Evolutionary conservation across 92 coral and sea anemone genomes (phyloP).

Genomic region (Umimayanthus chanpuru): DNA sequence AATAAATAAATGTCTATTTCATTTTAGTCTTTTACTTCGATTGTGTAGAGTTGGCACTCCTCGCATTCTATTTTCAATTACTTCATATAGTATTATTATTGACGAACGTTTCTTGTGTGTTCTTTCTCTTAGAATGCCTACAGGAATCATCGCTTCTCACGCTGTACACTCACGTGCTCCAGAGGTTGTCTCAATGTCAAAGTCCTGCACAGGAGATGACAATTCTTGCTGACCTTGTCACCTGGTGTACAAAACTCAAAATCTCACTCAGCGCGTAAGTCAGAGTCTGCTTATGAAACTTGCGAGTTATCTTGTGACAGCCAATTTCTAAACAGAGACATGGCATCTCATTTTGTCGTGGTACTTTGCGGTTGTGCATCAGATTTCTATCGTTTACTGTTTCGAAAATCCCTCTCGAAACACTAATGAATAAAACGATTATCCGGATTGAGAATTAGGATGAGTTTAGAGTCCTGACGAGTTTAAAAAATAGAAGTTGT

Average conservation of each 20-base stretch:
- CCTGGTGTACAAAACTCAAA: conserved; percentile 82
- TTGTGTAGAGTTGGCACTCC: too few species aligned
- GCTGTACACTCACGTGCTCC: conserved; percentile 85
- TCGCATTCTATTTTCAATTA: background rate
- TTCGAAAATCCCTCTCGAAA: background rate
- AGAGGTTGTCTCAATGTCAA: conserved; percentile 72
- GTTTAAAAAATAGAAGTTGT: too few species aligned
- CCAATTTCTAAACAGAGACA: background rate
- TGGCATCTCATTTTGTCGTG: background rate
- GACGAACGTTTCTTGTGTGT: background rate
- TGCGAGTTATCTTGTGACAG: background rate
- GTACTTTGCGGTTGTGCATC: background rate
- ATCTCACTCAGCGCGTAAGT: conserved; percentile 47
- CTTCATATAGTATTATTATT: background rate
- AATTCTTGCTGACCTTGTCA: conserved; percentile 70
- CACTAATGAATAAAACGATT: too few species aligned
- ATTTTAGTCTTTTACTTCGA: too few species aligned
- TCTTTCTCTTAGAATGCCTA: conserved; percentile 73
- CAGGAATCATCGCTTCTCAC: conserved; percentile 77
- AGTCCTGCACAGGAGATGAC: conserved; percentile 82
- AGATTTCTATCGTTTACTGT: too few species aligned
- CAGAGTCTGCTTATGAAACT: background rate
- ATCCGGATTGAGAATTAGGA: too few species aligned
- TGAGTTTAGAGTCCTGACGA: too few species aligned
- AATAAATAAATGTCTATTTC: too few species aligned